Conservation (phyloP, 1,140 invertebrate species). For the Drosophila melanica region DNA sequence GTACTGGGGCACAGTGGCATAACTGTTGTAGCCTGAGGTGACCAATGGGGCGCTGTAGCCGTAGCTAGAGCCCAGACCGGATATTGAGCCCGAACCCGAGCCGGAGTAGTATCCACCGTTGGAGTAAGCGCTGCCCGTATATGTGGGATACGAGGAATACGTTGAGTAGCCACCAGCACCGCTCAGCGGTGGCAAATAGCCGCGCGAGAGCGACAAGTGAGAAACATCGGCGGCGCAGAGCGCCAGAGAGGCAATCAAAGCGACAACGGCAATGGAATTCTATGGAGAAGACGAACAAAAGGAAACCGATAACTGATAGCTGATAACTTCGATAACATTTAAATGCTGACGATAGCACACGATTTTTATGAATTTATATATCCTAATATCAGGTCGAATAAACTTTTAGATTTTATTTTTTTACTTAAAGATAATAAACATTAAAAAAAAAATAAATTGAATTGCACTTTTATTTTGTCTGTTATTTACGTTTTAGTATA, state of each 20-base stretch:
- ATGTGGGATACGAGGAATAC: constrained; percentile 50
- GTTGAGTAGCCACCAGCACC: constrained; percentile 22
- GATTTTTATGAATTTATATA: too few species aligned
- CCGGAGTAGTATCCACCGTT: constrained; percentile 39
- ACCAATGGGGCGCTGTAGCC: constrained; percentile 13
- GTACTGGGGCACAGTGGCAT: constrained; percentile 60
- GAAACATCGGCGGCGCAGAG: constrained; percentile 63
- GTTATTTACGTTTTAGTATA: too few species aligned
- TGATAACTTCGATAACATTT: not conserved
- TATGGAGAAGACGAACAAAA: constrained; percentile 1
- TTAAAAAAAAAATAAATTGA: too few species aligned
- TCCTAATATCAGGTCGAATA: too few species aligned
- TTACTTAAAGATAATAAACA: too few species aligned
- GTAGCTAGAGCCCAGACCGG: constrained; percentile 19
- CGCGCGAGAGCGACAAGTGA: constrained; percentile 63
- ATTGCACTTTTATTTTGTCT: too few species aligned
- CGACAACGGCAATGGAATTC: constrained; percentile 40
- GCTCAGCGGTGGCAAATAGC: constrained; percentile 63
- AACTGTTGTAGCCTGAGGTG: constrained; percentile 53
- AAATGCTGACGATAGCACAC: too few species aligned
- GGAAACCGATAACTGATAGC: not conserved
- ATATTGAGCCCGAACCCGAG: too few species aligned
- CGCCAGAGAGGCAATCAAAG: constrained; percentile 48
- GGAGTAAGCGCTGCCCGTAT: constrained; percentile 9
- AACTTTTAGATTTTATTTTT: too few species aligned